Conservation (phyloP, 2,888 invertebrate species). For the Anthophora plumipes region DNA sequence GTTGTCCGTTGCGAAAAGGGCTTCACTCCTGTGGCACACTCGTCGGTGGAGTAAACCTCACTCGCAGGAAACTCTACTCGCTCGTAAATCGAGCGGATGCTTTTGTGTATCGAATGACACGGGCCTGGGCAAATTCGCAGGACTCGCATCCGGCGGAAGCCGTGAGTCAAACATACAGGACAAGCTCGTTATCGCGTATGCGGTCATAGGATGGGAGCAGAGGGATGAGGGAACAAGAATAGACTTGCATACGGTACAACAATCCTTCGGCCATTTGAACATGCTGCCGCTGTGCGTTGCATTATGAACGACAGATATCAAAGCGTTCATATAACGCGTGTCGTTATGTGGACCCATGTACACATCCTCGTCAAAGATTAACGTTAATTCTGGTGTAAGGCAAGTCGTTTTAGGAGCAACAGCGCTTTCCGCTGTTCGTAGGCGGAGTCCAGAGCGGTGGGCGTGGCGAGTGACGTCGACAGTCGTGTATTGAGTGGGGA, state of each 20-base stretch:
- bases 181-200: slow-evolving; percentile 67
- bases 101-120: slow-evolving; percentile 72
- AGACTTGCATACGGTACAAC: slow-evolving; percentile 41
- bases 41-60: slow-evolving; percentile 40
- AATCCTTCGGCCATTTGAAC: slow-evolving; percentile 56
- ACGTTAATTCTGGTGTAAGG: too few species aligned
- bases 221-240: slow-evolving; percentile 31
- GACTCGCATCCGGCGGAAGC: slow-evolving; percentile 60
- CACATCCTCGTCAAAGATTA: slow-evolving; percentile 36
- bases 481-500: too few species aligned
- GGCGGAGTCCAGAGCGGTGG: too few species aligned
- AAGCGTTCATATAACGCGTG: slow-evolving; percentile 55
- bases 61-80: slow-evolving; percentile 46
- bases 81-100: slow-evolving; percentile 71
- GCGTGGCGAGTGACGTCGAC: too few species aligned
- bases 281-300: slow-evolving; percentile 51
- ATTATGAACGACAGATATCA: slow-evolving; percentile 67
- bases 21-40: background rate
- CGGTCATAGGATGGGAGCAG: slow-evolving; percentile 29
- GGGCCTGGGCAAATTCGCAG: slow-evolving; percentile 52
- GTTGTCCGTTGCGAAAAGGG: too few species aligned
- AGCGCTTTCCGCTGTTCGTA: too few species aligned
- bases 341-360: slow-evolving; percentile 42
- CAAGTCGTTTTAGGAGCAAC: too few species aligned
- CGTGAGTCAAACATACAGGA: slow-evolving; percentile 57